Conservation (phyloP, 1,140 invertebrate species). For the Drosophila littoralis region DNA sequence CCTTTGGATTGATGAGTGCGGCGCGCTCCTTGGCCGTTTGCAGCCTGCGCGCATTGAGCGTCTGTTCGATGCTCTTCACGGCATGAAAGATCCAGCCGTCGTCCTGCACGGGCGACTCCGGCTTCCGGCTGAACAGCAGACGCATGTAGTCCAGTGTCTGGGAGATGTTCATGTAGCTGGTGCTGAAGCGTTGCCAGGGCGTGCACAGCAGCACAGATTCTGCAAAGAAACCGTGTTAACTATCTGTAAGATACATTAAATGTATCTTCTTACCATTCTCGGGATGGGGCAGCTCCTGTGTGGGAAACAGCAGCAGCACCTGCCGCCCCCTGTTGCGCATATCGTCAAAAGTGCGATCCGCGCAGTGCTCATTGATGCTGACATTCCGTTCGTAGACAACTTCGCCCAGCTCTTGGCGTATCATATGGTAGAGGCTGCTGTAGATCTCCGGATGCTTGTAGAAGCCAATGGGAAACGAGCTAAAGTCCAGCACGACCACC, state of each 20-base stretch:
- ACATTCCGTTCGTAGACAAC: conserved; percentile 58
- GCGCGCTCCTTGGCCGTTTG: conserved; percentile 75
- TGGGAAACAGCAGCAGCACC: conserved; percentile 68
- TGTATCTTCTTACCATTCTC: conserved; percentile 55
- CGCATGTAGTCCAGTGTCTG: conserved; percentile 77
- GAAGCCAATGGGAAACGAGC: conserved; percentile 80
- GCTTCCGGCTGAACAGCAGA: conserved; percentile 69
- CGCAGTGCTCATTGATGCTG: conserved; percentile 51
- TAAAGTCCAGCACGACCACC: conserved; percentile 87
- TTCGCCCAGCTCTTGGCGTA: conserved; percentile 66
- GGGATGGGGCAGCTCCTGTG: conserved; percentile 69
- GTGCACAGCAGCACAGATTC: conserved; percentile 71
- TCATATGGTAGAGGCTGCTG: conserved; percentile 54
- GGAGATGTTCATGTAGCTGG: conserved; percentile 67
- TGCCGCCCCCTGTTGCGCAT: conserved; percentile 34
- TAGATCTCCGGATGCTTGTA: conserved; percentile 78
- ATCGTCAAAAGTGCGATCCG: conserved; percentile 59
- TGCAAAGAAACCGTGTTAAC: conserved; percentile 9
- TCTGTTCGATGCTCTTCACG: conserved; percentile 68
- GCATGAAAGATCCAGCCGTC: conserved; percentile 77
- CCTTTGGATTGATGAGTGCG: conserved; percentile 64
- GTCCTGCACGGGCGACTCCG: conserved; percentile 60
- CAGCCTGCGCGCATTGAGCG: conserved; percentile 62
- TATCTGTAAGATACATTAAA: background rate
- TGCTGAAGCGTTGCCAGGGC: conserved; percentile 76